Percentiles rank a stretch among this genome's conserved stretches.
These are phyloP conservation scores for Urocolius indicus DNA, from an alignment of 2,113 vertebrate species.

Conservation along the genomic window DNA sequence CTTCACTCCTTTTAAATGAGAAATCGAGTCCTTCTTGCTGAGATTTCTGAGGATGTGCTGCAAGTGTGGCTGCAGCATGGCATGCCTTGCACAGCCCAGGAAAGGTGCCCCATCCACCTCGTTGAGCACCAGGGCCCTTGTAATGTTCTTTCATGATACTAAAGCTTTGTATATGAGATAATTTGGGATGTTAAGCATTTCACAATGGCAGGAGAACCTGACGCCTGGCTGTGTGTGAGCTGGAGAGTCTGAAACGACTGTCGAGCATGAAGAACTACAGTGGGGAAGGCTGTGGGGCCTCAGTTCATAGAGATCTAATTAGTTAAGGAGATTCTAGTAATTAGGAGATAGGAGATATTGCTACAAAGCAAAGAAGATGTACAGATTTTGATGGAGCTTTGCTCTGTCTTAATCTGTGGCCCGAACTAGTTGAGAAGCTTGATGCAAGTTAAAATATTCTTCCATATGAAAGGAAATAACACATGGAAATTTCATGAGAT, in stretches of 20 bases:
- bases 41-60: not conserved
- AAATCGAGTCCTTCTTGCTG: not conserved
- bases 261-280: not conserved
- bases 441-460: not conserved
- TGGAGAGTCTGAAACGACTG: not conserved
- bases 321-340: not conserved
- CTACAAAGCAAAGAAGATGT: not conserved
- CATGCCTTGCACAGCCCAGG: not conserved
- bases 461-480: not conserved
- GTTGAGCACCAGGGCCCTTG: not conserved
- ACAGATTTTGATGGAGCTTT: not conserved
- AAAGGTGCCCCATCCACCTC: accelerated
- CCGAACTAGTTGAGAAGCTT: not conserved
- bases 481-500: not conserved
- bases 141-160: not conserved
- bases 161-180: not conserved
- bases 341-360: not conserved
- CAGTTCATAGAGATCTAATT: not conserved
- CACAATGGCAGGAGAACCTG: not conserved
- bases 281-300: not conserved
- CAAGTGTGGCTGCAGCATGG: accelerated
- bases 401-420: not conserved
- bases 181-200: not conserved
- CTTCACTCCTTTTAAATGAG: not conserved
- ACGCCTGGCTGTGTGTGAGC: not conserved